phyloP scores from a whole-genome alignment of 1,140 invertebrate species.

The Macrobrachium rosenbergii region DNA sequence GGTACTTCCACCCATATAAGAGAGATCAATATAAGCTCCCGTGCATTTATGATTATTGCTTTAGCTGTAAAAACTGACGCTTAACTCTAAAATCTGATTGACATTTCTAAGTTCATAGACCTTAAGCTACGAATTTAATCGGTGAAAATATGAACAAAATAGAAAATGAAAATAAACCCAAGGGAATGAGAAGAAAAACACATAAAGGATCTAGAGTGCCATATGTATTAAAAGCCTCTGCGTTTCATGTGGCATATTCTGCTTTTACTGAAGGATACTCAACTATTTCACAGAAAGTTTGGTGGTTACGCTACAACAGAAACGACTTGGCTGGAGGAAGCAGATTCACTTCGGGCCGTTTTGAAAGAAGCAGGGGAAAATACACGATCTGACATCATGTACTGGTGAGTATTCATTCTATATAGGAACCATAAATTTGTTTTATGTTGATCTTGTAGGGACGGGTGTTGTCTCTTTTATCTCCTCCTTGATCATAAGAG shows the following conservation, averaged over 20 bases:
- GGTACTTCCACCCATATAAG: no score
- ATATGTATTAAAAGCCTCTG: neutral
- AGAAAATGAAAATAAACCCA: neutral
- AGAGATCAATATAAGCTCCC: no score
- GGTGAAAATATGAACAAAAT: neutral
- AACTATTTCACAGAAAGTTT: slow-evolving; percentile 25
- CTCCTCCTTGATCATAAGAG: no score
- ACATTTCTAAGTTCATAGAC: no score
- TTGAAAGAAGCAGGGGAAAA: neutral
- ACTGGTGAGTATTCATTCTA: slow-evolving; percentile 31
- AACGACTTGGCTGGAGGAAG: slow-evolving; percentile 34
- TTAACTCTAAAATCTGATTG: no score
- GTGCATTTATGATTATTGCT: no score
- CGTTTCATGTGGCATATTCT: neutral
- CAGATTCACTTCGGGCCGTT: neutral
- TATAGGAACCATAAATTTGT: no score
- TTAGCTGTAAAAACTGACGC: no score
- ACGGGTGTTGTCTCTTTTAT: no score
- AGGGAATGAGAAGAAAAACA: neutral
- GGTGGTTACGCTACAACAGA: slow-evolving; percentile 48
- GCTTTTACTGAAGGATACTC: neutral
- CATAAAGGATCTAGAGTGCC: neutral
- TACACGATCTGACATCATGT: neutral
- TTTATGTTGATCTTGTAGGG: no score
- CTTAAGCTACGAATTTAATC: no score